These are phyloP conservation scores for Emydura subglobosa DNA, from an alignment of 2,113 vertebrate species.

Conservation along the genomic window DNA sequence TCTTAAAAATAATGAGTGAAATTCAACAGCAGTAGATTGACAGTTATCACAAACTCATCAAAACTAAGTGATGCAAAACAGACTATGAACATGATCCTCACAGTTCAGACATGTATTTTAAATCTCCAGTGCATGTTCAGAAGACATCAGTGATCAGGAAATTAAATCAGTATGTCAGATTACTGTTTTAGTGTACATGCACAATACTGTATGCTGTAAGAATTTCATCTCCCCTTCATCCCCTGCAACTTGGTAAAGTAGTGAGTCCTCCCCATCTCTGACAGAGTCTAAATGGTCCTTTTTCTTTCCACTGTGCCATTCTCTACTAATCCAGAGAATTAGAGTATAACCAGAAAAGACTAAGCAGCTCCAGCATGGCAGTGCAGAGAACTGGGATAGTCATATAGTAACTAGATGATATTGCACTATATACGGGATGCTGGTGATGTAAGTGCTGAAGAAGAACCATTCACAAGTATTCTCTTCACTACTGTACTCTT, in stretches of 20 bases:
- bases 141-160: background rate
- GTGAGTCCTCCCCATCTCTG: background rate
- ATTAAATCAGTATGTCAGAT: background rate
- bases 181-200: too few species aligned
- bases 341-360: background rate
- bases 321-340: background rate
- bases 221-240: background rate
- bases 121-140: background rate
- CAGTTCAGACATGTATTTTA: background rate
- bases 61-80: background rate
- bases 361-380: background rate
- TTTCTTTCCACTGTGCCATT: background rate
- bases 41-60: background rate
- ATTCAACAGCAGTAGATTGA: background rate
- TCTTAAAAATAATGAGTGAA: background rate
- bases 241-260: background rate
- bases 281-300: background rate
- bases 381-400: background rate
- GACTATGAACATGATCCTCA: background rate
- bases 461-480: background rate
- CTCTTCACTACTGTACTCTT: background rate
- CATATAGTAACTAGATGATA: background rate
- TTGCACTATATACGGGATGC: background rate
- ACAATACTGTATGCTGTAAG: background rate
- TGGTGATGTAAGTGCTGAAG: background rate